Evolutionary conservation across 2,888 invertebrate species (phyloP).

Genomic region (Hydrotaea diabolus): DNA sequence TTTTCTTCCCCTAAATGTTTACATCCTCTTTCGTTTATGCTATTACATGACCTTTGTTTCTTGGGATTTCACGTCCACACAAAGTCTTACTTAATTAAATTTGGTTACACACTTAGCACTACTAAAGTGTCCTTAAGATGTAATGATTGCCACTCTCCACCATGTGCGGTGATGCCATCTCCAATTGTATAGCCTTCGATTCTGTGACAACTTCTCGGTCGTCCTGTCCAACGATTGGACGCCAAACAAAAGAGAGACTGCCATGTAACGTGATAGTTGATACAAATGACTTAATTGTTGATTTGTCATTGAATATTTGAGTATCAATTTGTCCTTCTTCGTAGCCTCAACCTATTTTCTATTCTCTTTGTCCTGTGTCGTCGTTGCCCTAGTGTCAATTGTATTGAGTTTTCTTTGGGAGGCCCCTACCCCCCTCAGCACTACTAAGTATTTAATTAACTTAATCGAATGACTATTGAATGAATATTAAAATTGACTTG

Average conservation of each 20-base stretch:
- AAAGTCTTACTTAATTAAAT: background rate
- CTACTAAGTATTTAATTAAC: slow-evolving; percentile 58
- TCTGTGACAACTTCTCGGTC: slow-evolving; percentile 11
- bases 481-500: slow-evolving; percentile 41
- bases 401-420: background rate
- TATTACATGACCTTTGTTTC: too few species aligned
- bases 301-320: slow-evolving; percentile 28
- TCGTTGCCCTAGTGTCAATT: background rate
- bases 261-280: slow-evolving; percentile 37
- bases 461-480: slow-evolving; percentile 48
- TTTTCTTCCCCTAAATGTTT: too few species aligned
- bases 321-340: background rate
- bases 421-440: background rate
- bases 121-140: slow-evolving; percentile 27
- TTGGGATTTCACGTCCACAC: too few species aligned
- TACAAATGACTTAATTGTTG: slow-evolving; percentile 58
- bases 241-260: background rate
- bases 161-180: background rate
- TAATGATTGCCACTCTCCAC: background rate
- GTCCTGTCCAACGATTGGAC: background rate
- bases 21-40: too few species aligned
- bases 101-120: background rate
- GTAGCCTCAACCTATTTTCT: background rate
- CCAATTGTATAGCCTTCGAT: background rate
- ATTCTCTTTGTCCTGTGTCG: background rate